phyloP scores from a whole-genome alignment of 2,888 invertebrate species.

The Boloria selene region DNA sequence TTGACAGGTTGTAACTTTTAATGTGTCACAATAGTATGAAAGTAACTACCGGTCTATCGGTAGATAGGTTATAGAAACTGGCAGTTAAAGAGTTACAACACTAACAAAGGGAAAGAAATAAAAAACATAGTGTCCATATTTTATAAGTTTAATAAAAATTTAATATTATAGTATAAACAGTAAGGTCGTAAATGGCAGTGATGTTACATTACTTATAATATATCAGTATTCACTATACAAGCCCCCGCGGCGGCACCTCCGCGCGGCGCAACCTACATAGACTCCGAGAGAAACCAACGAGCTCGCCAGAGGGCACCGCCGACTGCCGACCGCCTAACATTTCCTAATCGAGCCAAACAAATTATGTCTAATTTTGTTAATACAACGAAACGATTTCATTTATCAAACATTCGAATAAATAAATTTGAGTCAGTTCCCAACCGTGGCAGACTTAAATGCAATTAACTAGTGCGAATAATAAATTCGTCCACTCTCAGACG shows the following conservation, averaged over 20 bases:
- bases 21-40: no score
- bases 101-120: constrained; percentile 29
- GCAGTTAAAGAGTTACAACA: no score
- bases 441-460: constrained; percentile 34
- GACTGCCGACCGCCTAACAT: constrained; percentile 55
- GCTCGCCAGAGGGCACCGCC: constrained; percentile 51
- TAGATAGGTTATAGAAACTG: no score
- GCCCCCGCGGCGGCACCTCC: constrained; percentile 43
- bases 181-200: constrained; percentile 82
- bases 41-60: no score
- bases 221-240: constrained; percentile 67
- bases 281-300: constrained; percentile 67
- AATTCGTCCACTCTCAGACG: constrained; percentile 49
- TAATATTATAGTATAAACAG: constrained; percentile 80
- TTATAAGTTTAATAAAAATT: constrained; percentile 77
- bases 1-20: no score
- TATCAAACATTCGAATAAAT: constrained; percentile 36
- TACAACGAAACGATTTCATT: constrained; percentile 38
- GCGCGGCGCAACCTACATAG: constrained; percentile 60
- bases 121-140: constrained; percentile 48
- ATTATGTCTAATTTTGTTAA: constrained; percentile 44
- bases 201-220: constrained; percentile 75
- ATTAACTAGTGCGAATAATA: constrained; percentile 43
- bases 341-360: constrained; percentile 56
- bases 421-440: constrained; percentile 32